A percentile compares a stretch with the other conserved stretches of the same genome.
Conservation (phyloP, 2,888 invertebrate genomes). For the Saturnia pavonia region DNA sequence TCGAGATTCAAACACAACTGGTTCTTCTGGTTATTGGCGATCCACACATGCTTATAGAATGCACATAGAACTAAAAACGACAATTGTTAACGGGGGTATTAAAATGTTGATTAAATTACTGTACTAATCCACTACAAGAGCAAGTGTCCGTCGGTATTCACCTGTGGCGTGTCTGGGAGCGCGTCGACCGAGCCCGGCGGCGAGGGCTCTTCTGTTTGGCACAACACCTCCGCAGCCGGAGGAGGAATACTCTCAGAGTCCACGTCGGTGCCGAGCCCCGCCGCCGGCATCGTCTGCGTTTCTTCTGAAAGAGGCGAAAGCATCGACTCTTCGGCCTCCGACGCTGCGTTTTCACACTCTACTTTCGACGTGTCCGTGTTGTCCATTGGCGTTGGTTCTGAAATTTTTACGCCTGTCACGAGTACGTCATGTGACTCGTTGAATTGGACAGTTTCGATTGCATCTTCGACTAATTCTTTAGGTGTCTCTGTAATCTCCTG, state of each 20-base stretch:
- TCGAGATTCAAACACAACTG: constrained; percentile 45
- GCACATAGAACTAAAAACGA: constrained; percentile 72
- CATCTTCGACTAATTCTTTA: not conserved
- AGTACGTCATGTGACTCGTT: not conserved
- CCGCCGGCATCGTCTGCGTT: constrained; percentile 33
- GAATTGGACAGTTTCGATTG: not conserved
- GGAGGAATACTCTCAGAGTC: constrained; percentile 29
- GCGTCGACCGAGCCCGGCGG: constrained; percentile 40
- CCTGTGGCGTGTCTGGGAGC: constrained; percentile 54
- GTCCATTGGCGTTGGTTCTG: not conserved
- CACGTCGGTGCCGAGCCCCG: constrained; percentile 49
- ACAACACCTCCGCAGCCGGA: constrained; percentile 26
- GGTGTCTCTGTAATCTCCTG: not conserved
- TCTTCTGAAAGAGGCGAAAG: constrained; percentile 42
- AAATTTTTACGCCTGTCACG: not conserved
- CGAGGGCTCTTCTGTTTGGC: constrained; percentile 41
- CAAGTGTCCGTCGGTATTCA: constrained; percentile 72
- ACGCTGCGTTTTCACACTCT: constrained; percentile 1
- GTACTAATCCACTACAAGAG: constrained; percentile 75
- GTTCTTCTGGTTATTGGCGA: constrained; percentile 64
- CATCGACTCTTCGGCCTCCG: constrained; percentile 21
- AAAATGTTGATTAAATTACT: constrained; percentile 60
- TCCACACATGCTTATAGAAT: constrained; percentile 73
- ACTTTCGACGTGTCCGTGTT: not conserved
- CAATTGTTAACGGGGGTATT: constrained; percentile 60